Base-by-base conservation (phyloP, 1,140 invertebrate species). In the Phenacoccus solenopsis region DNA sequence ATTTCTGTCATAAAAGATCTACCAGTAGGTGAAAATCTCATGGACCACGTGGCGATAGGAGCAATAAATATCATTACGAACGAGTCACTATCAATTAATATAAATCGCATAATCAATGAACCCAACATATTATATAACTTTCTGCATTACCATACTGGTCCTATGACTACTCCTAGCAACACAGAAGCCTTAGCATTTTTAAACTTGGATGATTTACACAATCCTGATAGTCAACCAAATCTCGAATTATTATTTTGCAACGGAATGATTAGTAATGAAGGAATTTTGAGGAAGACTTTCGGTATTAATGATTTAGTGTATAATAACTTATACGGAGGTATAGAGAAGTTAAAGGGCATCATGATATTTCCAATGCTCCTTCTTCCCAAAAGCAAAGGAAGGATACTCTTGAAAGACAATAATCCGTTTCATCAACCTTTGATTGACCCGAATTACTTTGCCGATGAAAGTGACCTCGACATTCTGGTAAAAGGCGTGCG, bases 391-490 rank as follows among this genome's bases (percentile, higher is more conserved):
- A 90, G 88, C 67, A 81, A 81, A 64, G 91, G 91, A 7, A 83
- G 80, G 59, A 78, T 94, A 1, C 81, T 84, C 70, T 75, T 94
- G 0, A 78, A 76, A 56, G 85, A 84, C 16, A 77, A 78, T 0
- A 82, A 93, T 76, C 87, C 91, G 0, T 77, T 80, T 13, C 81
- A 85, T 0, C 83, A 87, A 74, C 93, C 94, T 0, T 76, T 85
- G 4, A 91, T 96, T 27, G 86, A 89, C 77, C 88, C 92, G 0
- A 90, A 90, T 75, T 94, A 93, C 76, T 88, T 88, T 61, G 78
- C 83, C 0, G 80, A 90, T 78, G 84, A 84, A 0, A 76, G 83
- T 5, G 90, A 92, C 75, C 77, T 90, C 3, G 82, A 86, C 73
- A 78, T 86, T 61, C 77, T 91, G 77, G 84, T 90, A 76, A 88